These are phyloP conservation scores for Nymphalis io DNA, from an alignment of 1,140 invertebrate genomes.

Conservation along the genomic window DNA sequence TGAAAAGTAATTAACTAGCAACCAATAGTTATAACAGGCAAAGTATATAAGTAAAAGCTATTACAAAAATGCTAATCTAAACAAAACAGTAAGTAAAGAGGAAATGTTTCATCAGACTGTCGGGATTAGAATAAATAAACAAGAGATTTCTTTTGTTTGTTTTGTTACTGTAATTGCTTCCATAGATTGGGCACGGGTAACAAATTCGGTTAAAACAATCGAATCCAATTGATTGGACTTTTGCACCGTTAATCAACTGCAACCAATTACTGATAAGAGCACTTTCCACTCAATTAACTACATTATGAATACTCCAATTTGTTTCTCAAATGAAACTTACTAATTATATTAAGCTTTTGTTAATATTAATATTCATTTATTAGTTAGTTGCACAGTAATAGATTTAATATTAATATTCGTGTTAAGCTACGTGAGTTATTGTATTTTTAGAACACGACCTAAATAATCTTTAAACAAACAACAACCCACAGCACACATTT, in stretches of 20 bases:
- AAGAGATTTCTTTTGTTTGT: constrained; percentile 27
- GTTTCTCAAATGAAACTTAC: background rate
- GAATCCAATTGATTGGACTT: constrained; percentile 36
- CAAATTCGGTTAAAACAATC: constrained; percentile 35
- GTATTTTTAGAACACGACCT: no score
- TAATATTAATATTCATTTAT: background rate
- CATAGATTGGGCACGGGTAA: constrained; percentile 10
- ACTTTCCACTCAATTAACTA: constrained; percentile 26
- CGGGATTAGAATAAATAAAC: constrained; percentile 15
- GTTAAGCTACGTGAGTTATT: no score
- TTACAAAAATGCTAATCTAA: constrained; percentile 2
- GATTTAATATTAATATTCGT: no score
- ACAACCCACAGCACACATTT: no score
- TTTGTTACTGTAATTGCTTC: constrained; percentile 27
- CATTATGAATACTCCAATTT: constrained; percentile 5
- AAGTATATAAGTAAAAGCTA: background rate
- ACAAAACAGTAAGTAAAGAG: background rate
- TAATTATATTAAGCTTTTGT: background rate
- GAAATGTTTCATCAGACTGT: constrained; percentile 11
- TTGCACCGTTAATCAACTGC: constrained; percentile 34
- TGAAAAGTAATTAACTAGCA: no score
- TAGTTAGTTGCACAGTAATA: no score
- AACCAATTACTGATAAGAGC: constrained; percentile 37
- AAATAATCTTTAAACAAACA: no score
- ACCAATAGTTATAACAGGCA: background rate